Conservation (phyloP, 1,140 invertebrate species). For the Diachasma alloeum region DNA sequence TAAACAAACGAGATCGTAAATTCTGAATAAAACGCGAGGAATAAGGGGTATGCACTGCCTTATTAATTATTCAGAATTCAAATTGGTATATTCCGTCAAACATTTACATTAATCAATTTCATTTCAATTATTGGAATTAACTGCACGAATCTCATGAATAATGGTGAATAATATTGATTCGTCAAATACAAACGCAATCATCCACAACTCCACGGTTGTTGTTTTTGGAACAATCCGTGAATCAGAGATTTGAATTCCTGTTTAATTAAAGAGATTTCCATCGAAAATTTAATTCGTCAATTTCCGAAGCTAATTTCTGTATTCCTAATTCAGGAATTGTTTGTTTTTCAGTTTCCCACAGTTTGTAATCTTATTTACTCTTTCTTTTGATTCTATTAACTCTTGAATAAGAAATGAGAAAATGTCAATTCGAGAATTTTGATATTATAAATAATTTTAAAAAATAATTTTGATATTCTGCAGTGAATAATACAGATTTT, state of each 20-base stretch:
- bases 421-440: too few species aligned
- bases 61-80: conserved; percentile 1
- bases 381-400: too few species aligned
- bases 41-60: neutral
- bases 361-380: too few species aligned
- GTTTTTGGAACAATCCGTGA: neutral
- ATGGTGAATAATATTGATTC: neutral
- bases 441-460: too few species aligned
- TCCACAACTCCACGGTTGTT: neutral
- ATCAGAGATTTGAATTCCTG: neutral
- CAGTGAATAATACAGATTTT: neutral
- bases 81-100: neutral
- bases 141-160: neutral
- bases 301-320: neutral
- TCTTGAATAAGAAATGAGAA: too few species aligned
- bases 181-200: neutral
- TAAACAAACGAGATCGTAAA: neutral
- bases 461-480: too few species aligned
- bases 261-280: neutral
- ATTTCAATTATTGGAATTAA: neutral
- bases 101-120: neutral
- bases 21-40: neutral
- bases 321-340: too few species aligned
- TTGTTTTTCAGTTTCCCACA: too few species aligned
- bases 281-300: neutral